Evolutionary conservation across 2,888 invertebrate species (phyloP).

Genomic region (Drosophila koepferae): DNA sequence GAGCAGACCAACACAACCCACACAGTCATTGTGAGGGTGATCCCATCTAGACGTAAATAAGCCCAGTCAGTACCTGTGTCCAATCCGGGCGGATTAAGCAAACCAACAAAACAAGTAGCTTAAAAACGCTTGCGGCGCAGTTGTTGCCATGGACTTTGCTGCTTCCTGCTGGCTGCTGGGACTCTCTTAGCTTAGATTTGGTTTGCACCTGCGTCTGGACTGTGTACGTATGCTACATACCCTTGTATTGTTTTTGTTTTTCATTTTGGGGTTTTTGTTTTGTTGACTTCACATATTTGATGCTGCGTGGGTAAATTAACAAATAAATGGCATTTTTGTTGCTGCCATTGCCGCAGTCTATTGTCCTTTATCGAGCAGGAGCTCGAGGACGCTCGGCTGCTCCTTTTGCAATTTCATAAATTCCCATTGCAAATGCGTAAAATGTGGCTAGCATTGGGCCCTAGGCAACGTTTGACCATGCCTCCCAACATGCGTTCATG

Average conservation of each 20-base stretch:
- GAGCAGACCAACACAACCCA: constrained; percentile 11
- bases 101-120: constrained; percentile 79
- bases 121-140: constrained; percentile 58
- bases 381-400: constrained; percentile 34
- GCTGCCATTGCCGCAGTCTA: constrained; percentile 30
- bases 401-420: constrained; percentile 72
- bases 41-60: constrained; percentile 56
- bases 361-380: constrained; percentile 38
- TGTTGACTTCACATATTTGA: constrained; percentile 75
- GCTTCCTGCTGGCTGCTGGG: constrained; percentile 12
- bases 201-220: constrained; percentile 20
- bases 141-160: constrained; percentile 45
- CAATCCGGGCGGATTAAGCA: constrained; percentile 67
- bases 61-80: constrained; percentile 41
- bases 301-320: constrained; percentile 77
- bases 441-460: constrained; percentile 59
- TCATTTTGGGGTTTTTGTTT: constrained; percentile 17
- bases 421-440: constrained; percentile 67
- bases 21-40: not conserved
- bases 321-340: constrained; percentile 74
- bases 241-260: constrained; percentile 16
- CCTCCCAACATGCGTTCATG: not conserved
- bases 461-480: constrained; percentile 37
- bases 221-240: not conserved
- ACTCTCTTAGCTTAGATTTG: constrained; percentile 8